Conservation (phyloP, 2,113 vertebrate species). For the Antennarius striatus region DNA sequence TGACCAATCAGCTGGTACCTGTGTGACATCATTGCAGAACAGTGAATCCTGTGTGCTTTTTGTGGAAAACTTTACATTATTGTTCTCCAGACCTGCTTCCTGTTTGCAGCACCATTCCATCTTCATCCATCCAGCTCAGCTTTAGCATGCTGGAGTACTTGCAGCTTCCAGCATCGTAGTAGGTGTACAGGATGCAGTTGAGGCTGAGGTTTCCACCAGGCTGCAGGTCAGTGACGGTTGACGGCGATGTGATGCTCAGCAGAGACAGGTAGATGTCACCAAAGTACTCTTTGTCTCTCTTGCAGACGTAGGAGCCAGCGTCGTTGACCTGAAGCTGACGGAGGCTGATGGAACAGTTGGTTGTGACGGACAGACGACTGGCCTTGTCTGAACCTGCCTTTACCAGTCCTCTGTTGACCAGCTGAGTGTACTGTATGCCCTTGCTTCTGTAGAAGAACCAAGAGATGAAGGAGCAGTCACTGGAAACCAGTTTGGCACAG, state of each 20-base stretch:
- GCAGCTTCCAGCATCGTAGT: slow-evolving; percentile 45
- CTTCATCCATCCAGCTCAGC: slow-evolving; percentile 35
- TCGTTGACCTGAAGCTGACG: slow-evolving; percentile 11
- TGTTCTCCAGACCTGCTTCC: slow-evolving; percentile 18
- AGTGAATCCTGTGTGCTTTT: too few species aligned
- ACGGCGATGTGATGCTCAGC: slow-evolving; percentile 8
- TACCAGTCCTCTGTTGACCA: slow-evolving; percentile 11
- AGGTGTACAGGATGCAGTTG: slow-evolving; percentile 46
- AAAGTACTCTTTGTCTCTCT: accelerated
- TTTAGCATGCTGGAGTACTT: slow-evolving; percentile 1
- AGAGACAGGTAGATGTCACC: slow-evolving; percentile 45
- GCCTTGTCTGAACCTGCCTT: background rate
- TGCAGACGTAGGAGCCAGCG: slow-evolving; percentile 44
- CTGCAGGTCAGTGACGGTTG: slow-evolving; percentile 36
- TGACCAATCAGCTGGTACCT: slow-evolving; percentile 17
- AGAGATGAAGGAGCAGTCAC: slow-evolving; percentile 24
- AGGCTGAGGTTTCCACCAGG: slow-evolving; percentile 22
- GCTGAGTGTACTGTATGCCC: accelerated
- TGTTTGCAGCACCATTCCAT: background rate
- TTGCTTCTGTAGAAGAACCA: slow-evolving; percentile 43
- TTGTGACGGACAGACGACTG: slow-evolving; percentile 5
- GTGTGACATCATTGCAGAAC: background rate
- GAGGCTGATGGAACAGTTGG: slow-evolving; percentile 46
- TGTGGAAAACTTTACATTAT: too few species aligned
- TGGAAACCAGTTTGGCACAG: background rate